Base-by-base conservation (phyloP, 2,888 invertebrate genomes). In the Diploptera punctata region DNA sequence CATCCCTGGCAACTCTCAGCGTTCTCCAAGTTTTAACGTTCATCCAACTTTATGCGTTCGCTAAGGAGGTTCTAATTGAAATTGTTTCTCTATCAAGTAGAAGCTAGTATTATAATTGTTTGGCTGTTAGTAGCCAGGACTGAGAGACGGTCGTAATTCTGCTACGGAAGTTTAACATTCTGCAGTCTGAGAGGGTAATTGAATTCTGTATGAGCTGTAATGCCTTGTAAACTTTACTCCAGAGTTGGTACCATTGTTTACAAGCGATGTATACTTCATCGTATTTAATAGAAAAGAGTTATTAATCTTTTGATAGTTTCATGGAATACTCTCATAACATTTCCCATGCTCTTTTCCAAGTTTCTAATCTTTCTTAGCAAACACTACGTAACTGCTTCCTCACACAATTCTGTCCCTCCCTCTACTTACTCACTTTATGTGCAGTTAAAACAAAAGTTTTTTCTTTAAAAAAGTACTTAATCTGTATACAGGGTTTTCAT, bases 71-170 rank as follows among this genome's bases (percentile, higher is more conserved):
- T 73, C 67, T 73, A 70, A 70, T 73, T 73, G 70, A 67, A 73
- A 73, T 70, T 73, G 73, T 73, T 73, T 73, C 73, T 73, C 70
- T 70, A 73, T 73, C 67, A 67, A 70, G 60, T 47, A 70, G n/a
- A 73, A 44, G 52, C 72, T 33, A 72, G 68, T 61, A 68, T 68
- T 67, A 68, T 68, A 72, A 68, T 62, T 68, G 62, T 62, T 72
- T 47, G n/a, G 61, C 61, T 61, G 61, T 68, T 72, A 68, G 54
- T 16, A 61, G 61, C 21, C 31, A 29, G n/a, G 29, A 26, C 19
- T 19, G 49, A 24, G 57, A 57, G 57, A 61, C 13, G 67, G 49
- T 72, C 38, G 68, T 72, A 49, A 72, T 29, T 49, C 43, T 62
- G 57, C 67, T 38, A 71, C 71, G 43, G 49, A 71, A 71, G 67